Conservation (phyloP, 2,888 invertebrate species). For the Chouioia cunea region DNA sequence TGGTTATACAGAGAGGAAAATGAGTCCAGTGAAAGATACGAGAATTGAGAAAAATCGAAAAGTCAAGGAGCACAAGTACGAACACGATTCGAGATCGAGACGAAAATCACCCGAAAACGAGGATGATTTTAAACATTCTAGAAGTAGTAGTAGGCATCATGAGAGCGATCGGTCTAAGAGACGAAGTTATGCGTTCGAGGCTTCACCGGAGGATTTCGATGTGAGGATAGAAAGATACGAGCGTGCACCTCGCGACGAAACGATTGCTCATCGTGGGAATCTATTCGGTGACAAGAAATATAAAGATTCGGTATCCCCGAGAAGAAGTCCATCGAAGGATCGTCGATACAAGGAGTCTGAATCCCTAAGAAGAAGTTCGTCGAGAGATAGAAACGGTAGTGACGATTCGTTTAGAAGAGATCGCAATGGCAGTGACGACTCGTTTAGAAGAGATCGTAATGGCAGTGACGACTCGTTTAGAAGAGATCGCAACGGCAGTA, state of each 20-base stretch:
- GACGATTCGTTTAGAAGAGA: conserved; percentile 19
- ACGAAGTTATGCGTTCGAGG: conserved; percentile 52
- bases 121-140: conserved; percentile 8
- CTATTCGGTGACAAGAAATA: conserved; percentile 44
- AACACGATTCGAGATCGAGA: not conserved
- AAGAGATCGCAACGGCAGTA: conserved; percentile 17
- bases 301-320: conserved; percentile 5
- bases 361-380: not conserved
- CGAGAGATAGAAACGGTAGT: conserved; percentile 7
- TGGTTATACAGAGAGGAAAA: conserved; percentile 11
- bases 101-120: conserved; percentile 15
- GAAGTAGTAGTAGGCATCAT: conserved; percentile 43
- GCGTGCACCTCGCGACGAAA: conserved; percentile 52
- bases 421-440: conserved; percentile 41
- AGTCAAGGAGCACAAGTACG: conserved; percentile 5
- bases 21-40: conserved; percentile 21
- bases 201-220: conserved; percentile 57
- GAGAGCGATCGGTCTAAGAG: conserved; percentile 50
- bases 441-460: conserved; percentile 21
- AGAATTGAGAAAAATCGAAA: conserved; percentile 33
- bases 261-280: conserved; percentile 50
- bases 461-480: conserved; percentile 24
- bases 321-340: conserved; percentile 34
- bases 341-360: conserved; percentile 25
- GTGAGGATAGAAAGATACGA: conserved; percentile 59